Evolutionary conservation across 2,888 invertebrate genomes (phyloP).

Genomic region (Nysson spinosus): DNA sequence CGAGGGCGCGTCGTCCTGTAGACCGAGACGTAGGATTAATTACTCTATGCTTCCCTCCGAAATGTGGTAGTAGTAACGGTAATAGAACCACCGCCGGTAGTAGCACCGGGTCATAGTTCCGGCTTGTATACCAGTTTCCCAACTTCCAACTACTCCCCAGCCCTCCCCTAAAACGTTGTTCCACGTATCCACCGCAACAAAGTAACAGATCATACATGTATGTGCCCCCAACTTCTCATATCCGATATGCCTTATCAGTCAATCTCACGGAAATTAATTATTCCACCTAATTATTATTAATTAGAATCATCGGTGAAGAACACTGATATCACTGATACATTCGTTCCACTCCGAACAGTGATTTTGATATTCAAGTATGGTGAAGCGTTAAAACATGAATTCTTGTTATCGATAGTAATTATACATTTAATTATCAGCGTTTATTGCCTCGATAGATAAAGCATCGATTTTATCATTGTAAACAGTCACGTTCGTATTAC

Average conservation of each 20-base stretch:
- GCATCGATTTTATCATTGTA: too few relatives aligned
- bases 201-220: slow-evolving; percentile 22
- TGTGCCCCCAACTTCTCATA: slow-evolving; percentile 24
- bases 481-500: too few relatives aligned
- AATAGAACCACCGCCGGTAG: slow-evolving; percentile 34
- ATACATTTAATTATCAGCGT: too few relatives aligned
- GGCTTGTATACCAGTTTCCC: slow-evolving; percentile 37
- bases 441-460: too few relatives aligned
- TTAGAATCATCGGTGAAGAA: too few relatives aligned
- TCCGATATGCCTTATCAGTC: slow-evolving; percentile 42
- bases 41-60: slow-evolving; percentile 45
- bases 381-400: too few relatives aligned
- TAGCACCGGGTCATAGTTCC: slow-evolving; percentile 37
- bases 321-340: too few relatives aligned
- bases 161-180: slow-evolving; percentile 33
- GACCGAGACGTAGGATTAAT: slow-evolving; percentile 57
- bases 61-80: slow-evolving; percentile 42
- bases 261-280: slow-evolving; percentile 32
- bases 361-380: too few relatives aligned
- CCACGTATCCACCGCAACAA: slow-evolving; percentile 11
- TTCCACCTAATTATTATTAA: neutral
- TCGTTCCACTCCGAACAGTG: too few relatives aligned
- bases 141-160: slow-evolving; percentile 41
- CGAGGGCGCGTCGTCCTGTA: slow-evolving; percentile 45
- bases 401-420: too few relatives aligned